Base-by-base conservation (phyloP, 2,888 invertebrate genomes). In the Oscheius sp. region DNA sequence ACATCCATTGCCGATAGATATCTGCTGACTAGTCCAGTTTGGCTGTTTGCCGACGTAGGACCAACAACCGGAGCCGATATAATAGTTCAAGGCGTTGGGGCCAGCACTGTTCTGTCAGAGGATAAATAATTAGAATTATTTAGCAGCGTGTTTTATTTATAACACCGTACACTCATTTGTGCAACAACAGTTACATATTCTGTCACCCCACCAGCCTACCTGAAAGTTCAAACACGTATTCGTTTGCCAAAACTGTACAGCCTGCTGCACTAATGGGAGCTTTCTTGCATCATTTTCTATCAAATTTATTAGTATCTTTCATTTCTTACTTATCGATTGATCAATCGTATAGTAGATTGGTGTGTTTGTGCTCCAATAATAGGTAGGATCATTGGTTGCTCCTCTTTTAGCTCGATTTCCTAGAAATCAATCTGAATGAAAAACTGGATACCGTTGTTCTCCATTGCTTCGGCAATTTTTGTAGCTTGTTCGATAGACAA, bases 1-100 rank as follows among this genome's bases (percentile, higher is more conserved):
- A 51, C 76, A 76, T 36, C 66, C 74, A 12, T 68, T 65, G 5
- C 76, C 76, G 28, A 76, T 73, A 1, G 76, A 74, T 1, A 76
- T 70, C 36, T 72, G 44, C 45, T 76, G 76, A 36, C 63, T 68
- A 9, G 70, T 30, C 32, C 38, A 61, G 9, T 56, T 51, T 5
- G 45, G 26, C 41, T 76, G 74, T 32, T 74, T 76, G 22, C 76
- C 76, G 0, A 76, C 74, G 56, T 74, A 76, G 1, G 76, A 76
- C 76, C 76, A 76, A 57, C 76, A 76, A 4, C 76, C 76, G 2
- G 68, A 70, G 1, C 72, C 74, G 5, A 54, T 22, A 4, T 72
- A 72, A 28, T 73, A 28, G 14, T 56, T 72, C 1, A 76, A 67
- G 3, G 71, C 56, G 41, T 74, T 76, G 2, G 64, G 32, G 0